A percentile compares a stretch with the other conserved stretches of the same genome.
phyloP scores from a whole-genome alignment of 2,113 vertebrate genomes.

The Butastur rufipennis region DNA sequence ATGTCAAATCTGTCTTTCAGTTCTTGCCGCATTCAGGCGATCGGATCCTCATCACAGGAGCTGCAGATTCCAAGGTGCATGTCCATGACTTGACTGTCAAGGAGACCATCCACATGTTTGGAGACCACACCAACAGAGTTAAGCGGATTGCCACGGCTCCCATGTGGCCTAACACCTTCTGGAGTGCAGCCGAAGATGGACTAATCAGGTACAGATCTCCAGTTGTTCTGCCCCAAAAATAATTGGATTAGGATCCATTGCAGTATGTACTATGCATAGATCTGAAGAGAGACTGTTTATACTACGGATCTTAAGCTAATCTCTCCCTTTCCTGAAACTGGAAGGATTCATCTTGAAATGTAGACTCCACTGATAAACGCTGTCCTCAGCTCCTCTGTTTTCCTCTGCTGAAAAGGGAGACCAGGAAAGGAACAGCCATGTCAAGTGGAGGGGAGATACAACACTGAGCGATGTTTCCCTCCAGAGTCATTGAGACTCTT shows the following conservation, averaged over 20 bases:
- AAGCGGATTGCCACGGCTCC: slow-evolving; percentile 96
- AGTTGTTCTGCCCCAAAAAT: not conserved
- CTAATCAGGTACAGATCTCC: slow-evolving; percentile 84
- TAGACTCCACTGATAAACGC: not conserved
- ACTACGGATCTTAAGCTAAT: not conserved
- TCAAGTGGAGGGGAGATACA: not conserved
- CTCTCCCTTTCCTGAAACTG: not conserved
- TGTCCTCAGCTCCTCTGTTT: not conserved
- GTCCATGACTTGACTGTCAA: slow-evolving; percentile 94
- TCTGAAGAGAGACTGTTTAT: not conserved
- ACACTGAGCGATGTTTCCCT: not conserved
- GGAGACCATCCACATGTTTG: slow-evolving; percentile 98
- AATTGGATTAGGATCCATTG: not conserved
- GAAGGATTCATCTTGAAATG: not conserved
- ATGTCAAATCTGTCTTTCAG: slow-evolving; percentile 60
- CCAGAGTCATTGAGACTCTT: not conserved
- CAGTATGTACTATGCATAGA: not conserved
- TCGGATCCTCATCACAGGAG: slow-evolving; percentile 93
- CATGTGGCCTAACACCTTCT: slow-evolving; percentile 99
- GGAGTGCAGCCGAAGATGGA: slow-evolving; percentile 97
- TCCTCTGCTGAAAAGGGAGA: not conserved
- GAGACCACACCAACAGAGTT: slow-evolving; percentile 96
- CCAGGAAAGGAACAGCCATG: not conserved
- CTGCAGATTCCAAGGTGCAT: slow-evolving; percentile 96
- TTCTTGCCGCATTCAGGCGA: slow-evolving; percentile 95